A percentile compares a stretch with the other conserved stretches of the same genome.
phyloP scores from a whole-genome alignment of 2,797 vertebrate genomes.

The Pteronotus mesoamericanus region DNA sequence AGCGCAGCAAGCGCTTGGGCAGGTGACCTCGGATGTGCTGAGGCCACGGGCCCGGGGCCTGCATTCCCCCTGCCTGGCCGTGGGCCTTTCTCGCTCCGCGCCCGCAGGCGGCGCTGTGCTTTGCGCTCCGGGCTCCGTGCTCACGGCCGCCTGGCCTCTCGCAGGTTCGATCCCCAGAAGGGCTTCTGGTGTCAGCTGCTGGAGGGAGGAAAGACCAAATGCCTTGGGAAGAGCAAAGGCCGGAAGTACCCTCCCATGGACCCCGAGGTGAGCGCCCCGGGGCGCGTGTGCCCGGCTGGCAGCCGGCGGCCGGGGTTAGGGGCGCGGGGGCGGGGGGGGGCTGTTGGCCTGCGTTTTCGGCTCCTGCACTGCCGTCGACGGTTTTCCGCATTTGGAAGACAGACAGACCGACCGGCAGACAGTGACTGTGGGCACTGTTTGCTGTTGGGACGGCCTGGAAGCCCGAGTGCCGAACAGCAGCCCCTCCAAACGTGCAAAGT shows the following conservation, averaged over 20 bases:
- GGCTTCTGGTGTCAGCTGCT: slow-evolving; percentile 98
- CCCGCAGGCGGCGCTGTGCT: too few species aligned
- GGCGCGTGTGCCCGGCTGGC: too few species aligned
- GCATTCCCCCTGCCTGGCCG: too few species aligned
- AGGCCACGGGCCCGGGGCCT: background rate
- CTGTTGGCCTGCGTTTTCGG: background rate
- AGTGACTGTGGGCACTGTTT: background rate
- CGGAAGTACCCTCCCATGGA: slow-evolving; percentile 96
- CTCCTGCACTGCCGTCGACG: background rate
- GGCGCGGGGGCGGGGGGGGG: background rate
- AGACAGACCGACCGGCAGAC: background rate
- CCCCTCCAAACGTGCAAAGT: background rate
- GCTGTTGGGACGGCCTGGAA: background rate
- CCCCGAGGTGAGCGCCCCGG: slow-evolving; percentile 89
- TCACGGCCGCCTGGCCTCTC: background rate
- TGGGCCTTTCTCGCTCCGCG: too few species aligned
- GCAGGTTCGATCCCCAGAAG: slow-evolving; percentile 96
- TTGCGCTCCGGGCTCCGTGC: too few species aligned
- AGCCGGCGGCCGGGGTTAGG: too few species aligned
- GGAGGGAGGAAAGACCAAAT: slow-evolving; percentile 96
- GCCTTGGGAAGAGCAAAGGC: slow-evolving; percentile 97
- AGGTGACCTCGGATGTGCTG: background rate
- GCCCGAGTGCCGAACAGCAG: background rate
- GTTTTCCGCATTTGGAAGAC: background rate
- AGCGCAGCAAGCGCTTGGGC: background rate